phyloP scores from a whole-genome alignment of 2,113 vertebrate genomes.

The Piaya cayana region DNA sequence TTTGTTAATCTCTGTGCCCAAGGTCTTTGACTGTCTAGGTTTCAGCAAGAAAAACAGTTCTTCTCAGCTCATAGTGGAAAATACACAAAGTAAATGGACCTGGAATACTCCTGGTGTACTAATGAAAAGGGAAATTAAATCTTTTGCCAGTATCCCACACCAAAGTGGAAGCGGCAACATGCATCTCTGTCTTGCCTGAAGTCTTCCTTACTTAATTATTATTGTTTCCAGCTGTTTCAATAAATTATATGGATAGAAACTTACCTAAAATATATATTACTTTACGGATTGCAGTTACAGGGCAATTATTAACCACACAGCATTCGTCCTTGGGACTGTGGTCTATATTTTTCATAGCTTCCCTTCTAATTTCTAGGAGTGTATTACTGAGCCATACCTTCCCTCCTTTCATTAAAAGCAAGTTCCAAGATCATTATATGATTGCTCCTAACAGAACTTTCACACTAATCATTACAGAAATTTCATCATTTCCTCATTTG shows the following conservation, averaged over 20 bases:
- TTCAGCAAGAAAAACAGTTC: not conserved
- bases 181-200: not conserved
- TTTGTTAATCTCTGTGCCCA: not conserved
- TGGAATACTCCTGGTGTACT: not conserved
- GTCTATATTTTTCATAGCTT: not conserved
- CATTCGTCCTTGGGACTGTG: not conserved
- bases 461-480: not conserved
- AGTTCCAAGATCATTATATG: not conserved
- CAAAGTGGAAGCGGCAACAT: fast-evolving
- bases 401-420: not conserved
- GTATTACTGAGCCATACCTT: not conserved
- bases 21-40: too few species aligned
- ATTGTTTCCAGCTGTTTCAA: not conserved
- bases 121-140: not conserved
- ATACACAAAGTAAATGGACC: not conserved
- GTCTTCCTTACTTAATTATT: not conserved
- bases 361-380: not conserved
- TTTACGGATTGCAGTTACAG: not conserved
- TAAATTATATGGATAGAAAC: not conserved
- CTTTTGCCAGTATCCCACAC: not conserved
- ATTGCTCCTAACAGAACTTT: not conserved
- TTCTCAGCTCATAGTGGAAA: fast-evolving
- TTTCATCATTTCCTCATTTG: not conserved
- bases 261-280: not conserved
- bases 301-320: not conserved